Base-by-base conservation (phyloP, 2,888 invertebrate genomes). In the Hyalella azteca region DNA sequence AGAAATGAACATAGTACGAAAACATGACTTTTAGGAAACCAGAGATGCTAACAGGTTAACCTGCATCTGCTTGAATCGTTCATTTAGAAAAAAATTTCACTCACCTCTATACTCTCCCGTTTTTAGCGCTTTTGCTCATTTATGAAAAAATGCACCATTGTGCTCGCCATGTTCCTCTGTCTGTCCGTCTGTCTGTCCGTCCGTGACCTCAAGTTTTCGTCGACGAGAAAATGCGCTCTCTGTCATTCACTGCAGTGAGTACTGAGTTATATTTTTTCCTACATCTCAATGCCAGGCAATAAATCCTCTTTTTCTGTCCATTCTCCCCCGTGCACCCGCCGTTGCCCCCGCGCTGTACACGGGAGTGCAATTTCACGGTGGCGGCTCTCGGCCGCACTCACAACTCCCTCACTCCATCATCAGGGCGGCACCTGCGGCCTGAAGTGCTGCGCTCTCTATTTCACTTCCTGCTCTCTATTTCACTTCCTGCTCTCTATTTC, bases 281-380 rank as follows among this genome's bases (percentile, higher is more conserved):
- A n/a, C n/a, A n/a, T n/a, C n/a, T n/a, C n/a, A n/a, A n/a, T n/a
- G n/a, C n/a, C n/a, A n/a, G n/a, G n/a, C n/a, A n/a, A n/a, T n/a
- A n/a, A n/a, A n/a, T n/a, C n/a, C n/a, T n/a, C n/a, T n/a, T n/a
- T n/a, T n/a, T n/a, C n/a, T n/a, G n/a, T 22, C 29, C 54, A 54
- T 29, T 26, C 48, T 11, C 11, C 32, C 36, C 19, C 48, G 3
- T 29, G 1, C 4, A 26, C 4, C 48, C 22, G 22, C 22, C 26
- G 41, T 1, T 15, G 41, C 7, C 75, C 48, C 22, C 22, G 26
- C 41, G 26, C 75, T 75, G n/a, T 75, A 66, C 66, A 66, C 7
- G 66, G 26, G 66, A 66, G 29, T 66, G 32, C 66, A 66, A 66
- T 66, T 66, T 66, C 66, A 66, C 66, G 66, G 66, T 45, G 9